Evolutionary conservation across 1,140 invertebrate species (phyloP).

Genomic region (Oedothorax gibbosus): DNA sequence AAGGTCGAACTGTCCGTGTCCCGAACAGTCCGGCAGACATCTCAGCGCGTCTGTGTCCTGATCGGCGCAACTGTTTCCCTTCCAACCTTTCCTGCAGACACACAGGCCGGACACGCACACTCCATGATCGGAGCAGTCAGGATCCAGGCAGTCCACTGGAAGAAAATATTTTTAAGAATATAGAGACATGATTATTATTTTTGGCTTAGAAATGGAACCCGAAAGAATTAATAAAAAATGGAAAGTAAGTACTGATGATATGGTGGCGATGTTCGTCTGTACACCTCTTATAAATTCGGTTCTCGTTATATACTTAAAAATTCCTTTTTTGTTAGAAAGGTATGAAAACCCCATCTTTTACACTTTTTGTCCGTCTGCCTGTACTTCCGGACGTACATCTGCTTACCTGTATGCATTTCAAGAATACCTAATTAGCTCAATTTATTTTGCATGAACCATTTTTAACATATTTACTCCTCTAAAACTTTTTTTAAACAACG

Average conservation of each 20-base stretch:
- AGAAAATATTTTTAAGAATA: conserved; percentile 37
- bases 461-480: no score
- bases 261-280: background rate
- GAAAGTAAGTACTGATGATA: background rate
- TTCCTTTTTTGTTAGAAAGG: no score
- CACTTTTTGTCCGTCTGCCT: no score
- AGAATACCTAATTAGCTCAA: no score
- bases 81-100: conserved; percentile 95
- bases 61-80: conserved; percentile 87
- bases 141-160: conserved; percentile 84
- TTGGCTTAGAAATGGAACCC: background rate
- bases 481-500: no score
- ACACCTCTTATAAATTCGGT: no score
- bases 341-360: no score
- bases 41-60: conserved; percentile 89
- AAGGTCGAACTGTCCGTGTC: conserved; percentile 89
- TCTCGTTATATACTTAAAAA: no score
- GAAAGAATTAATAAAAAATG: background rate
- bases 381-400: no score
- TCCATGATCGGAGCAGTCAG: conserved; percentile 92
- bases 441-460: no score
- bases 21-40: conserved; percentile 89
- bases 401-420: no score
- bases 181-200: background rate
- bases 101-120: conserved; percentile 94